Conservation (phyloP, 2,888 invertebrate species). For the Tigriopus californicus region DNA sequence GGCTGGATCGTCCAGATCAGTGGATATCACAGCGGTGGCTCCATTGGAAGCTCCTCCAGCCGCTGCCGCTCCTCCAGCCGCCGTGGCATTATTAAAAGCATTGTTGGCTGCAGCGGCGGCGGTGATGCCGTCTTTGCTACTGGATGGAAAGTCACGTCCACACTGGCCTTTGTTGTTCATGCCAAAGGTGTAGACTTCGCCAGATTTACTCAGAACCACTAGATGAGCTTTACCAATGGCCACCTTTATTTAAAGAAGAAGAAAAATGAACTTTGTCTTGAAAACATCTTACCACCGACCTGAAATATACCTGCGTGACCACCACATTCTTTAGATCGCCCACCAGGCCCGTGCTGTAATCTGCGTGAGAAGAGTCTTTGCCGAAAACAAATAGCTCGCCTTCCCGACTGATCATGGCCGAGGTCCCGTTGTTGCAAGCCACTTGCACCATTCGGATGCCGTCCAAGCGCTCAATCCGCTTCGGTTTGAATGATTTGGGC, state of each 20-base stretch:
- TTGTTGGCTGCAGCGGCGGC: background rate
- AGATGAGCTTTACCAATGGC: constrained; percentile 89
- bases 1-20: no score
- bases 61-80: background rate
- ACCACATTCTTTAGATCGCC: background rate
- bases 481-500: constrained; percentile 76
- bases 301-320: background rate
- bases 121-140: background rate
- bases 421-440: constrained; percentile 85
- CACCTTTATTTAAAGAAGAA: constrained; percentile 34
- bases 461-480: constrained; percentile 75
- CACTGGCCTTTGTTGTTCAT: constrained; percentile 96
- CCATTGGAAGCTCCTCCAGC: background rate
- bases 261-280: background rate
- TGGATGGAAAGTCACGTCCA: constrained; percentile 47
- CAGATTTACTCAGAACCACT: constrained; percentile 67
- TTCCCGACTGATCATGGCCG: constrained; percentile 72
- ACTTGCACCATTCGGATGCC: constrained; percentile 47
- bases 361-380: constrained; percentile 72
- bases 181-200: constrained; percentile 83
- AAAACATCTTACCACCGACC: background rate
- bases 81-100: background rate
- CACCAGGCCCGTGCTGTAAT: constrained; percentile 38
- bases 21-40: background rate
- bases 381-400: constrained; percentile 85